A percentile compares a stretch with the other conserved stretches of the same genome.
Conservation (phyloP, 1,140 invertebrate genomes). For the Drosophila micromelanica region DNA sequence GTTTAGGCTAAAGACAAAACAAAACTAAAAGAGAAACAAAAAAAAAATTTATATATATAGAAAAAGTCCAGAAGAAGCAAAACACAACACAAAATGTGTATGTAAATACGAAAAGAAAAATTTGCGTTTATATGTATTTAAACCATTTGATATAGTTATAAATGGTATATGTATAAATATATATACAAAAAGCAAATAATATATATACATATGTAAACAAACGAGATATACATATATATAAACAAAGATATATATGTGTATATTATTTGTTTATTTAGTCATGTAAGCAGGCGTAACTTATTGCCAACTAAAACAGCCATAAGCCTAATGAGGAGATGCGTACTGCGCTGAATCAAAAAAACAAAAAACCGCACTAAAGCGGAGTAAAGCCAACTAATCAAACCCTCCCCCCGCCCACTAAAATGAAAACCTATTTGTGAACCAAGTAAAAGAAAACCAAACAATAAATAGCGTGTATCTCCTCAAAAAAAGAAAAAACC, state of each 20-base stretch:
- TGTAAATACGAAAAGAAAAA: conserved; percentile 22
- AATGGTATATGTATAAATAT: conserved; percentile 1
- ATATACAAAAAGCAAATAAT: background rate
- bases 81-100: conserved; percentile 11
- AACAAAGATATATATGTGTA: too few relatives aligned
- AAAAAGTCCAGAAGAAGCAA: background rate
- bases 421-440: too few relatives aligned
- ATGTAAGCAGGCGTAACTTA: conserved; percentile 8
- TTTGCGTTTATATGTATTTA: conserved; percentile 48
- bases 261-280: too few relatives aligned
- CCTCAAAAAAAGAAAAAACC: background rate
- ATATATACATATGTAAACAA: background rate
- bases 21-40: too few relatives aligned
- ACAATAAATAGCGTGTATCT: background rate
- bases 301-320: conserved; percentile 9
- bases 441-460: background rate
- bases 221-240: too few relatives aligned
- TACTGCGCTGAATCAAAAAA: background rate
- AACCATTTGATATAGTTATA: conserved; percentile 32
- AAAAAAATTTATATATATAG: too few relatives aligned
- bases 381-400: conserved; percentile 6
- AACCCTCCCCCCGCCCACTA: background rate
- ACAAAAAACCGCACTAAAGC: background rate
- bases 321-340: conserved; percentile 6
- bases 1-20: too few relatives aligned